Evolutionary conservation across 2,797 vertebrate genomes (phyloP), one percentile per base, ranked within the genome.

Genomic region (Pseudocheirus occidentalis): DNA sequence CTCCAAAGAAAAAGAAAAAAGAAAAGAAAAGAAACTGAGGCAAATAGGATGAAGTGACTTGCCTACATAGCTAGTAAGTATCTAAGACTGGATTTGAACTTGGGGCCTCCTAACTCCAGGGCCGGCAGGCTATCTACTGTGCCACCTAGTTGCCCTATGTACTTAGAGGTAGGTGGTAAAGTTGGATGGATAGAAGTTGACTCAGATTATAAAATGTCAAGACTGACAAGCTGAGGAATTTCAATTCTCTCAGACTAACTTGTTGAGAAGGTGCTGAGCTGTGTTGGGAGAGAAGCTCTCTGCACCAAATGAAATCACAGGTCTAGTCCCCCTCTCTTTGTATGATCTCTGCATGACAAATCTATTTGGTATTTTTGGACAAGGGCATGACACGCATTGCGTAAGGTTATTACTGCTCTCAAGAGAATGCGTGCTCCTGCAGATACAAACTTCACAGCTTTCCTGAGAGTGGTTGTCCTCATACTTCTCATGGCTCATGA

Each of bases 401-500:
- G 62, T 27, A 14, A 92, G 93, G 31, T 24, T 28, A 59, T 92
- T 54, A 55, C 4, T 55, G 53, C 40, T 59, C 92, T 87, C 10
- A 27, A 92, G 91, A 95, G 56, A 46, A 59, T 94, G 29, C 31
- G 10, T 3, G 1, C 9, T 94, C 27, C 81, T 92, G 94, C 28
- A 91, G 87, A 93, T 94, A 59, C 0, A 87, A 87, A 50, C 66
- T 81, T 81, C 18, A 50, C 28, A 31, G 0, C n/a, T 90, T 96
- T 94, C 46, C 91, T 94, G 66, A 93, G 55, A 94, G 52, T 50
- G 34, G 14, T 91, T 50, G 34, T 92, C 52, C 40, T 50, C 5
- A 93, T 87, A 59, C n/a, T 92, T 93, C 14, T 52, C 53, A 18
- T 90, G n/a, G 10, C 9, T 55, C 94, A 91, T 34, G 55, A 46